Base-by-base conservation (phyloP, 1,140 invertebrate genomes). In the Bombus confusus region DNA sequence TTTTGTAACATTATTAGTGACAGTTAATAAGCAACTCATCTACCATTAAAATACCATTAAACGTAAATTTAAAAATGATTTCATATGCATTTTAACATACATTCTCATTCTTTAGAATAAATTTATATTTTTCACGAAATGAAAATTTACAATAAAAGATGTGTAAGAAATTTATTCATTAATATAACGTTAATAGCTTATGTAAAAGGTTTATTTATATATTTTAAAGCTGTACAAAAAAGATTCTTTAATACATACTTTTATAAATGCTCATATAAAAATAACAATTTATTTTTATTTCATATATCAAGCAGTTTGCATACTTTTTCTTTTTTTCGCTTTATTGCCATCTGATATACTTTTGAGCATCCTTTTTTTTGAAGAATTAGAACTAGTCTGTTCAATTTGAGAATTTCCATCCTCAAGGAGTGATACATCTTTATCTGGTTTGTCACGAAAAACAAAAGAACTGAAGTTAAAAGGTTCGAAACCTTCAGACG, bases 401-500 rank as follows among this genome's bases (percentile, higher is more conserved):
- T 41, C 71, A 47, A 59, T 74, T 39, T 86, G 31, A 31, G 71
- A 69, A 39, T 89, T 18, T 79, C 80, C 89, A 82, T 91, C 90
- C 57, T 88, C 59, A n/a, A n/a, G 66, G 31, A 86, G n/a, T 10
- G 82, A 31, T 80, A 90, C 83, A 37, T 78, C 72, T 3, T 83
- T 62, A 39, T 69, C 39, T 71, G 43, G 37, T 62, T 88, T 68
- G 22, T 91, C 87, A 12, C 77, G 2, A 28, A 92, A 78, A 73
- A 22, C 66, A 62, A 90, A 64, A 74, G 68, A 86, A 83, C 91
- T 93, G 86, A 94, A 94, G 75, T 93, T 86, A 57, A 93, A 79
- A 34, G 74, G 72, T 62, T 92, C 81, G 5, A 95, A 91, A 59
- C 93, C 94, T 91, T 95, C 89, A 18, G 94, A 94, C 81, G 95